Percentiles rank a stretch among this genome's conserved stretches.
Conservation (phyloP, 2,113 vertebrate species). For the Lepisosteus oculatus region DNA sequence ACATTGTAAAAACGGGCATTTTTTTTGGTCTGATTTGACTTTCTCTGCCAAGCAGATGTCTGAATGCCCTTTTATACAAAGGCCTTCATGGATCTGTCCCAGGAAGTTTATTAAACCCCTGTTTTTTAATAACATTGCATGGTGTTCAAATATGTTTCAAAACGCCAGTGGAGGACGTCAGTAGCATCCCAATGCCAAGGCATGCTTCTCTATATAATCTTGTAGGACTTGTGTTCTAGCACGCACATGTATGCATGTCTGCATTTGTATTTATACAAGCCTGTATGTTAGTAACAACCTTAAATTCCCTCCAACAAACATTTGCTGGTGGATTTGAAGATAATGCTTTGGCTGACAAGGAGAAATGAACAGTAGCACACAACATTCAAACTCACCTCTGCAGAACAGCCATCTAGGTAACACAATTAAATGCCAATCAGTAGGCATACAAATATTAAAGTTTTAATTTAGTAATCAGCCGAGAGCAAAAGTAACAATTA, state of each 20-base stretch:
- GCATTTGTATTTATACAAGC: not conserved
- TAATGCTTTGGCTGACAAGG: not conserved
- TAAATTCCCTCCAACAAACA: slow-evolving; percentile 9
- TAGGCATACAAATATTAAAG: not conserved
- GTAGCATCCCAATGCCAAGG: not conserved
- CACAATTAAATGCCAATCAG: not conserved
- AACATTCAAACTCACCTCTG: not conserved
- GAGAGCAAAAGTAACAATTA: not conserved
- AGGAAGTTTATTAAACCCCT: no score
- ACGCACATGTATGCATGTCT: not conserved
- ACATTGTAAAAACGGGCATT: no score
- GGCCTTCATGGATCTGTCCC: no score
- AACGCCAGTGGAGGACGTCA: no score
- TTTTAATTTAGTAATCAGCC: not conserved
- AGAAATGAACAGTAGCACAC: not conserved
- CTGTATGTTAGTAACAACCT: not conserved
- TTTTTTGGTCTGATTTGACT: no score
- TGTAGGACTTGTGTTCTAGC: not conserved
- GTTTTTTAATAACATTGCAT: no score
- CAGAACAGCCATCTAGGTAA: not conserved
- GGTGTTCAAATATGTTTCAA: no score
- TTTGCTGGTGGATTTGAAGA: slow-evolving; percentile 1
- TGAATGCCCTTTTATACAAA: no score
- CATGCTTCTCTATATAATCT: not conserved
- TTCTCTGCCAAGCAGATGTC: no score